These are phyloP conservation scores for Microctenopoma steveboyesi DNA, from an alignment of 2,797 vertebrate genomes.

Conservation along the genomic window DNA sequence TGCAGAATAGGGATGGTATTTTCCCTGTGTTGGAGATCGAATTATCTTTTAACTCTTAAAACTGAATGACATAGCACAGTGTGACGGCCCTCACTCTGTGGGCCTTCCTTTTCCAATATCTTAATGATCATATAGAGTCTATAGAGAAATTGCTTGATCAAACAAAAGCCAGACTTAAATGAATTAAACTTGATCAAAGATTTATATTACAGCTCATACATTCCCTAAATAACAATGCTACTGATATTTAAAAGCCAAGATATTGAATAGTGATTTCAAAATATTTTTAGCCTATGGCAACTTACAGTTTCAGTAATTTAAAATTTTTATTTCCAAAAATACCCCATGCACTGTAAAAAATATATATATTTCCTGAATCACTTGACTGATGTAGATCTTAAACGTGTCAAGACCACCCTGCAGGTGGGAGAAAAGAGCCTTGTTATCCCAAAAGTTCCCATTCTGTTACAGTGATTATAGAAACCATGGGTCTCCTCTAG, in stretches of 20 bases:
- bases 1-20: slow-evolving; percentile 3
- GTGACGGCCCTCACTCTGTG: no score
- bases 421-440: slow-evolving; percentile 64
- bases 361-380: slow-evolving; percentile 33
- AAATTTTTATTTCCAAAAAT: slow-evolving; percentile 3
- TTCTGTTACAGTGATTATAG: slow-evolving; percentile 71
- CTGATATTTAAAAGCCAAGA: background rate
- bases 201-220: background rate
- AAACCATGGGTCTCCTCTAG: slow-evolving; percentile 60
- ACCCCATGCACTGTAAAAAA: slow-evolving; percentile 33
- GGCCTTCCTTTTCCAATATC: background rate
- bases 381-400: slow-evolving; percentile 35
- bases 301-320: slow-evolving; percentile 9
- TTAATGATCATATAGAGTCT: slow-evolving; percentile 7
- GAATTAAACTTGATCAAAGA: background rate
- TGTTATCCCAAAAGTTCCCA: slow-evolving; percentile 71
- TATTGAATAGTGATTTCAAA: background rate
- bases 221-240: background rate
- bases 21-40: background rate
- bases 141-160: background rate
- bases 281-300: background rate
- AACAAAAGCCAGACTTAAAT: no score
- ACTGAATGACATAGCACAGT: background rate
- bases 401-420: slow-evolving; percentile 67
- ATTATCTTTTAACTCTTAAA: background rate